Conservation (phyloP, 1,140 invertebrate species). For the Palaemon carinicauda region DNA sequence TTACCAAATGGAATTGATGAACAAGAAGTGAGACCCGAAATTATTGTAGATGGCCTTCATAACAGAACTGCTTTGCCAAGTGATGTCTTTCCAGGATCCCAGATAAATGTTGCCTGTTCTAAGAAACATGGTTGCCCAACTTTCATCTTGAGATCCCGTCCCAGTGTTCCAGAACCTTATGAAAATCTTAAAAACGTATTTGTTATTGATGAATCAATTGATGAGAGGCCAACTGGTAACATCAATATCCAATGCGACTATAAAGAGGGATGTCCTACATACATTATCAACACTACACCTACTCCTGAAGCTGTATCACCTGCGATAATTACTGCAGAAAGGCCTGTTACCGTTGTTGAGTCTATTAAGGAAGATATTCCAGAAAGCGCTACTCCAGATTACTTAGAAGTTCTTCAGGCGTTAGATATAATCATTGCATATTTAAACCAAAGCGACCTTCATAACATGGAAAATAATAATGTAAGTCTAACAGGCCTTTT, state of each 20-base stretch:
- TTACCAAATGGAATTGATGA: neutral
- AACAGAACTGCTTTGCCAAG: neutral
- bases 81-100: slow-evolving; percentile 13
- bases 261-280: slow-evolving; percentile 16
- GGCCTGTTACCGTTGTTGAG: neutral
- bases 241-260: slow-evolving; percentile 17
- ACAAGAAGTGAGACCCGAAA: neutral
- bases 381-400: neutral
- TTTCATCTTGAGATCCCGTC: slow-evolving; percentile 17
- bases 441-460: neutral
- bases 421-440: neutral
- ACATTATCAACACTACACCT: slow-evolving; percentile 29
- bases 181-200: neutral
- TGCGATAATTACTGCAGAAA: neutral
- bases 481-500: neutral
- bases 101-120: slow-evolving; percentile 11
- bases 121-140: neutral
- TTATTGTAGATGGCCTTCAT: slow-evolving; percentile 10
- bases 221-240: slow-evolving; percentile 4
- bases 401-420: neutral
- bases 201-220: slow-evolving; percentile 1
- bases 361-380: neutral
- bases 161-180: neutral
- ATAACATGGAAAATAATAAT: neutral
- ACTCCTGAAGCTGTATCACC: neutral